phyloP scores from a whole-genome alignment of 2,113 vertebrate species.

The Boleophthalmus pectinirostris region DNA sequence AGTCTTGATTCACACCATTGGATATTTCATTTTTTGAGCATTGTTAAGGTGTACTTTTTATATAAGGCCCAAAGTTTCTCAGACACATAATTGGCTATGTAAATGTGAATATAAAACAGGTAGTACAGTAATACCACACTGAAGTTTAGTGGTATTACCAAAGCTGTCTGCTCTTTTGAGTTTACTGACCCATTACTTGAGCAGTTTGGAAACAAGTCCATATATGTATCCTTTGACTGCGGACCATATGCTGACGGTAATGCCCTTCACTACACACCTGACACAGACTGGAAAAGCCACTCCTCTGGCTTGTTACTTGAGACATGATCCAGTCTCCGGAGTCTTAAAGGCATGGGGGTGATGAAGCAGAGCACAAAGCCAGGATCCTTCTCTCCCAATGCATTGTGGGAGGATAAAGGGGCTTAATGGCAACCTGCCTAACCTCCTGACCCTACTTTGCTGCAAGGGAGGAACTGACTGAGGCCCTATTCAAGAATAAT shows the following conservation, averaged over 20 bases:
- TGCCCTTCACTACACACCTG: conserved; percentile 28
- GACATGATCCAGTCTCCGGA: conserved; percentile 59
- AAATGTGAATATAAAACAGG: background rate
- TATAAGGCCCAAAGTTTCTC: too few species aligned
- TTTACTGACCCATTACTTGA: background rate
- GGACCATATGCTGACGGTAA: conserved; percentile 19
- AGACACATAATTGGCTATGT: too few species aligned
- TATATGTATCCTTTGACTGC: background rate
- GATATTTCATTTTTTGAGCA: background rate
- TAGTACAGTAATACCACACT: background rate
- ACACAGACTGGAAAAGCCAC: conserved; percentile 43
- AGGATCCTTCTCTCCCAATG: conserved; percentile 42
- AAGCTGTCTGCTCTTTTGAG: background rate
- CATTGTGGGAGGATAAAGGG: conserved; percentile 52
- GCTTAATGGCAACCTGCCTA: conserved; percentile 70
- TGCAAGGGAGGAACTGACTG: conserved; percentile 59
- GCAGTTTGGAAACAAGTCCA: background rate
- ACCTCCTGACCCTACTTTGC: conserved; percentile 70
- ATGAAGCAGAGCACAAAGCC: conserved; percentile 70
- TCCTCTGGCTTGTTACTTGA: conserved; percentile 60
- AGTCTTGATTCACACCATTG: background rate
- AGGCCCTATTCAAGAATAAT: conserved; percentile 65
- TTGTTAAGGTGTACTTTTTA: too few species aligned
- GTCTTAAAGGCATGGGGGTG: conserved; percentile 62
- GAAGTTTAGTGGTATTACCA: background rate